Conservation (phyloP, 2,113 vertebrate species). For the Siniperca chuatsi region DNA sequence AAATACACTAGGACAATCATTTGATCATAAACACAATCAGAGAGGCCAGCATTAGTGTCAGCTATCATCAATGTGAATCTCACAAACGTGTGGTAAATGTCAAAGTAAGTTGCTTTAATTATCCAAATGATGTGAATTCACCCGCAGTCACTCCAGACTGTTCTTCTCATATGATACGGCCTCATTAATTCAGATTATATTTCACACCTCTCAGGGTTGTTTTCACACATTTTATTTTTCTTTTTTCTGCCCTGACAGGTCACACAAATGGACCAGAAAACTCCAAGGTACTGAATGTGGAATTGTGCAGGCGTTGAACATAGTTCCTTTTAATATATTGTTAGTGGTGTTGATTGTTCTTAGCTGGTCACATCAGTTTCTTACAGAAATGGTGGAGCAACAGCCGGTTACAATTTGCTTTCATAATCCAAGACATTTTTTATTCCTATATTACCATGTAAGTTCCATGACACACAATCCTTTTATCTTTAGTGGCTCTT, state of each 20-base stretch:
- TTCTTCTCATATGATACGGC: slow-evolving; percentile 65
- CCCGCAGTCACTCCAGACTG: slow-evolving; percentile 59
- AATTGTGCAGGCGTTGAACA: slow-evolving; percentile 22
- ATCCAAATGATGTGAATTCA: slow-evolving; percentile 68
- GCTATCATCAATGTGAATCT: slow-evolving; percentile 53
- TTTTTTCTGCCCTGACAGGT: slow-evolving; percentile 46
- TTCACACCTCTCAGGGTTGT: slow-evolving; percentile 77
- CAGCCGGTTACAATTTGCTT: not conserved
- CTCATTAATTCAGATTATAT: slow-evolving; percentile 84
- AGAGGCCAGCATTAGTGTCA: slow-evolving; percentile 48
- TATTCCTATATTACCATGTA: not conserved
- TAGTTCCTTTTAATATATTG: slow-evolving; percentile 15
- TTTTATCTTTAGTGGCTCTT: not conserved
- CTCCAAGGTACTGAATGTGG: slow-evolving; percentile 3
- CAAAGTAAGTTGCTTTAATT: slow-evolving; percentile 78
- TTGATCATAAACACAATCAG: slow-evolving; percentile 58
- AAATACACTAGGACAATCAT: slow-evolving; percentile 42
- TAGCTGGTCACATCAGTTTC: not conserved
- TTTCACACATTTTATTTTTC: slow-evolving; percentile 68
- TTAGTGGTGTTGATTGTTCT: slow-evolving; percentile 52
- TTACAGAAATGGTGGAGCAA: slow-evolving; percentile 5
- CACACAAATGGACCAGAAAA: slow-evolving; percentile 52
- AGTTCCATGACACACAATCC: not conserved
- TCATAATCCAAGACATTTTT: not conserved
- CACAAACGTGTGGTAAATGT: slow-evolving; percentile 73